Percentiles rank a stretch among this genome's conserved stretches.
phyloP scores from a whole-genome alignment of 2,888 invertebrate genomes.

The Eulithis prunata region DNA sequence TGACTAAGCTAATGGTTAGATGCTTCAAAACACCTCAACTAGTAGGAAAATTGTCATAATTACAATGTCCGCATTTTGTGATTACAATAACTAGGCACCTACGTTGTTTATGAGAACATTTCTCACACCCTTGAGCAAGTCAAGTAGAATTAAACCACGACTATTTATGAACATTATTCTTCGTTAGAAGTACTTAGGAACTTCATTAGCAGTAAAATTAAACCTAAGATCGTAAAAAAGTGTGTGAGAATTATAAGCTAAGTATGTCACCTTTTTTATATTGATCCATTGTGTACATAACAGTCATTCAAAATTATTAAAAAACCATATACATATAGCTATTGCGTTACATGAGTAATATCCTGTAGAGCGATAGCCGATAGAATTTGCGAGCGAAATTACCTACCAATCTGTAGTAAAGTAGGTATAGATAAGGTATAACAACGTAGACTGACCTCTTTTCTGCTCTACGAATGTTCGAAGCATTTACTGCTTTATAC shows the following conservation, averaged over 20 bases:
- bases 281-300: background rate
- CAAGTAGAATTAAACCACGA: background rate
- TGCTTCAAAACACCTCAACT: no score
- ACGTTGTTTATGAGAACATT: background rate
- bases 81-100: background rate
- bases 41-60: background rate
- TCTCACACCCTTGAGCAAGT: slow-evolving; percentile 1
- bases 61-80: background rate
- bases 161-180: no score
- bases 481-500: background rate
- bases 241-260: background rate
- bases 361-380: background rate
- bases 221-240: background rate
- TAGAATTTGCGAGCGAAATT: background rate
- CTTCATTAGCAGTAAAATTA: slow-evolving; percentile 1
- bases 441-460: slow-evolving; percentile 14
- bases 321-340: background rate
- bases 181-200: background rate
- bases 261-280: background rate
- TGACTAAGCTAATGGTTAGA: no score
- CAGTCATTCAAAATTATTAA: background rate
- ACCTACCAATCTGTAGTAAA: no score
- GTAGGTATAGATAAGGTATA: background rate
- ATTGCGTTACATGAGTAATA: background rate
- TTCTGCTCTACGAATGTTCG: slow-evolving; percentile 7